Base-by-base conservation (phyloP, 2,113 vertebrate genomes). In the Ardeotis arabs region DNA sequence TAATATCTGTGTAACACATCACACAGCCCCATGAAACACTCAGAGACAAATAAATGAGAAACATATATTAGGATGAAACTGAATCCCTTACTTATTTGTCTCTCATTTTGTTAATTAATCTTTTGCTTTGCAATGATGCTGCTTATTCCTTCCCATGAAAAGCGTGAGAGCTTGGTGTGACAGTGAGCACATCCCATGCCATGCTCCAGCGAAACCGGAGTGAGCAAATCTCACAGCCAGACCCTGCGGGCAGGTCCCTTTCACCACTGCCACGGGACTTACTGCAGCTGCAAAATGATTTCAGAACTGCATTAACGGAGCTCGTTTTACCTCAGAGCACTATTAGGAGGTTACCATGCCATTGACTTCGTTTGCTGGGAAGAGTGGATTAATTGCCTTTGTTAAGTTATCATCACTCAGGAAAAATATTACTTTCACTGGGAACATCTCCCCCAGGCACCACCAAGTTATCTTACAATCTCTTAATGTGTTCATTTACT, bases 321-420 rank as follows among this genome's bases (percentile, higher is more conserved):
- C 49, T 93, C 93, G 41, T 93, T 94, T 87, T 90, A 72, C 83
- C 90, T 94, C 5, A 5, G 67, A 90, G 76, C 55, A 74, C 81
- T 77, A 4, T 67, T 66, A 83, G 70, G 74, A 93, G 60, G 82
- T 90, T 94, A 88, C 7, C 2, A 35, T 41, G 59, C 90, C 67
- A 8, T 7, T 77, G 95, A 81, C 78, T 94, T 77, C 6, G 0
- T 80, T 94, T 86, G 76, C 89, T 66, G 78, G 58, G 75, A 41
- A 89, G 62, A 93, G 58, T 56, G 93, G 87, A 95, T 89, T 95
- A 94, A 96, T 96, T 94, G 93, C 84, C 77, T 95, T 95, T 95
- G 93, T 87, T 90, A 94, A 87, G 59, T 91, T 84, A 94, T 66
- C 56, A 60, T 74, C 74, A 78, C 44, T 14, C 60, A 78, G 80